These are phyloP conservation scores for Proctacanthus coquilletti DNA, from an alignment of 1,140 invertebrate genomes.

Conservation along the genomic window DNA sequence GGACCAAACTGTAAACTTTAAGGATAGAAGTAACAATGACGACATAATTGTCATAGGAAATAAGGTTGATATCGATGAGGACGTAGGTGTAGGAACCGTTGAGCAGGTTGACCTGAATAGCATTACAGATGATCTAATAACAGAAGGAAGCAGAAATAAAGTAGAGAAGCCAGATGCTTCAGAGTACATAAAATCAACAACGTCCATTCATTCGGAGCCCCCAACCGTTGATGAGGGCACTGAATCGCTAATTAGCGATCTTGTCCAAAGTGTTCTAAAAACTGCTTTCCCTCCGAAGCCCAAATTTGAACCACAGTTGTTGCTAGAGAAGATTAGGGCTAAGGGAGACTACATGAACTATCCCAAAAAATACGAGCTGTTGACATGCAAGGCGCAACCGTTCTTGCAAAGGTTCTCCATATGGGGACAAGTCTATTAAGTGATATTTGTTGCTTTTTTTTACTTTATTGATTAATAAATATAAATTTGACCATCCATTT, in stretches of 20 bases:
- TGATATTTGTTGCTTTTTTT: too few relatives aligned
- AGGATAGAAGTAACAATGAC: too few relatives aligned
- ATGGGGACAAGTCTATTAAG: too few relatives aligned
- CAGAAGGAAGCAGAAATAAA: not conserved
- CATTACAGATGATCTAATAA: not conserved
- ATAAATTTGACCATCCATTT: too few relatives aligned
- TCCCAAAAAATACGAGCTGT: not conserved
- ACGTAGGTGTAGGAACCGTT: not conserved
- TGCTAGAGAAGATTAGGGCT: not conserved
- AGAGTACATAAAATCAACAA: not conserved
- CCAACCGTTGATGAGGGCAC: not conserved
- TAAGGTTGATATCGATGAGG: not conserved
- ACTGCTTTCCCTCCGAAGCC: not conserved
- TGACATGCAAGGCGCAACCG: not conserved
- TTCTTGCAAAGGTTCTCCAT: not conserved
- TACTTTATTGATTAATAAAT: too few relatives aligned
- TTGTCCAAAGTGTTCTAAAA: not conserved
- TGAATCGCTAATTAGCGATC: not conserved
- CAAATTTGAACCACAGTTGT: not conserved
- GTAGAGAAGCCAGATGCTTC: too few relatives aligned
- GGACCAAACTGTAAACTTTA: too few relatives aligned
- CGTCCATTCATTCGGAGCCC: not conserved
- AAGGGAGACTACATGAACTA: not conserved
- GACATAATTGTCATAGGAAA: too few relatives aligned
- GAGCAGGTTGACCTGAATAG: not conserved